Base-by-base conservation (phyloP, 2,888 invertebrate species). In the Desoria tigrina region DNA sequence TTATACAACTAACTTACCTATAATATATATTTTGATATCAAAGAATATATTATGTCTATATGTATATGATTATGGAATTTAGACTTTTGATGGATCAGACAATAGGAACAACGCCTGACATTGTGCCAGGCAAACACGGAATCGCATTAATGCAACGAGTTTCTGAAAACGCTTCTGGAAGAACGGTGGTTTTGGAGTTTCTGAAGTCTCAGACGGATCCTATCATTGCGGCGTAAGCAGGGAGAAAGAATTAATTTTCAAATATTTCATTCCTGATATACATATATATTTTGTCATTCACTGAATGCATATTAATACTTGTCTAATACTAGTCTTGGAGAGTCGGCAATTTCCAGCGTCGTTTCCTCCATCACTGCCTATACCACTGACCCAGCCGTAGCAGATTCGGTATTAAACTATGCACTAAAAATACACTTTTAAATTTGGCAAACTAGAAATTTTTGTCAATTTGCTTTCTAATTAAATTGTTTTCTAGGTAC, bases 111-210 rank as follows among this genome's bases (percentile, higher is more conserved):
- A 32, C 55, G 9, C 26, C 11, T 16, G 18, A 16, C 55, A 27
- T 18, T 16, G 18, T 7, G n/a, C 4, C 55, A 16, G 32, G 37
- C 21, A 16, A n/a, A n/a, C n/a, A n/a, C n/a, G n/a, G n/a, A 18
- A 57, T 57, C 24, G 18, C 27, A 23, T 57, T 57, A n/a, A 18
- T 57, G 18, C 57, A 57, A 42, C 39, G 57, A 18, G 3, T 57
- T 18, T 18, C 57, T 23, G 39, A 37, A 18, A 57, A 57, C 23
- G 24, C 57, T 23, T 21, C 6, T 21, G 42, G 42, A 42, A 14
- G 57, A 32, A n/a, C 6, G 21, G 4, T 28, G 16, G 18, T 57
- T 2, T 6, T 42, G 14, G 23, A 7, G 24, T 57, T 7, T 42
- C 16, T 57, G 3, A 7, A n/a, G n/a, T 14, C 42, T 3, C 21